phyloP scores from a whole-genome alignment of 2,888 invertebrate genomes.

The Hoplodrina ambigua region DNA sequence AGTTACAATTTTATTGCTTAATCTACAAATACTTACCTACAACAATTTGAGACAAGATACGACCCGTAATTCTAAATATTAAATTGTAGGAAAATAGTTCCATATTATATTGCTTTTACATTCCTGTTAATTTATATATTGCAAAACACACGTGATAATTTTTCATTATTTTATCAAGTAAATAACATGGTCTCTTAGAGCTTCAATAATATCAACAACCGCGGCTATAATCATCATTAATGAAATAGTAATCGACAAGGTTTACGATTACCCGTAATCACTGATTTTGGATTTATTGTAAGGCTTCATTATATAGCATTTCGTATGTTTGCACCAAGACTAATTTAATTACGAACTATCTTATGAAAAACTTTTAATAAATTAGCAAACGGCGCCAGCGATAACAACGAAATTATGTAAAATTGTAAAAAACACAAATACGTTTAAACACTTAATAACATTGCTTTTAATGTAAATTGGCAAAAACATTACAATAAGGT shows the following conservation, averaged over 20 bases:
- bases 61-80: conserved; percentile 26
- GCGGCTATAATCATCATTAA: conserved; percentile 12
- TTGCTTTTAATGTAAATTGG: conserved; percentile 33
- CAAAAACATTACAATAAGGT: conserved; percentile 36
- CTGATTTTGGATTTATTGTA: conserved; percentile 3
- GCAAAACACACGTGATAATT: neutral
- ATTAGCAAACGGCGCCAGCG: conserved; percentile 11
- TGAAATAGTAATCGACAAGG: conserved; percentile 2
- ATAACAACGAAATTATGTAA: conserved; percentile 24
- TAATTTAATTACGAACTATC: conserved; percentile 26
- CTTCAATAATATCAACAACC: conserved; percentile 12
- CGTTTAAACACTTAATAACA: conserved; percentile 31
- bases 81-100: conserved; percentile 17
- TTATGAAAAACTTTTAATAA: conserved; percentile 30
- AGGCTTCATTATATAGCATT: conserved; percentile 18
- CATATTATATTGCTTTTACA: neutral
- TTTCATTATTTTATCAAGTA: conserved; percentile 4
- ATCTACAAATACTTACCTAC: conserved; percentile 19
- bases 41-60: conserved; percentile 30
- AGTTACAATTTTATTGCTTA: conserved; percentile 10
- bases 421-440: conserved; percentile 35
- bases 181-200: conserved; percentile 16
- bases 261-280: neutral
- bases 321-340: conserved; percentile 41
- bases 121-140: neutral